phyloP scores from a whole-genome alignment of 2,888 invertebrate genomes.

The Tipula helvola region DNA sequence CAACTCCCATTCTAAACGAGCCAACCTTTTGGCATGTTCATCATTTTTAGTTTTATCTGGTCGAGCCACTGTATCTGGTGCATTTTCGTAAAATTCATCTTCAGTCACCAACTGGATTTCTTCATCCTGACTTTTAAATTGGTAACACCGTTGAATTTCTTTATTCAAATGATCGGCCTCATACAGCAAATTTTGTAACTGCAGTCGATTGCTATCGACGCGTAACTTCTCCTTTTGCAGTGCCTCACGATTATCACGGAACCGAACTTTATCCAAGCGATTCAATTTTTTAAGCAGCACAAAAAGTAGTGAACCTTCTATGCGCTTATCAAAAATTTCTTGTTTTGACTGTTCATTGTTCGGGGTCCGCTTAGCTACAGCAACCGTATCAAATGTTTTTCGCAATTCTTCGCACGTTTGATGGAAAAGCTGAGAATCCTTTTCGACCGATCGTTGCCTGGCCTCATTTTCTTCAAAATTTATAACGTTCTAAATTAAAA shows the following conservation, averaged over 20 bases:
- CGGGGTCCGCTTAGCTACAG: slow-evolving; percentile 46
- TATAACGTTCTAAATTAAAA: slow-evolving; percentile 45
- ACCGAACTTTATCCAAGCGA: slow-evolving; percentile 77
- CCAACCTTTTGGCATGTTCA: slow-evolving; percentile 68
- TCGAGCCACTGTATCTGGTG: slow-evolving; percentile 55
- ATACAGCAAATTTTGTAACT: slow-evolving; percentile 85
- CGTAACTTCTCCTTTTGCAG: slow-evolving; percentile 72
- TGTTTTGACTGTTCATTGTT: slow-evolving; percentile 37
- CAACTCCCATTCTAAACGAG: slow-evolving; percentile 84
- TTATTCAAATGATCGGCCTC: slow-evolving; percentile 88
- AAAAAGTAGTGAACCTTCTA: slow-evolving; percentile 62
- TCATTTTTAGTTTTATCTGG: slow-evolving; percentile 50
- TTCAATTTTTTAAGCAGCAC: slow-evolving; percentile 83
- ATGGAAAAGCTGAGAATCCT: slow-evolving; percentile 54
- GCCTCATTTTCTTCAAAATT: slow-evolving; percentile 66
- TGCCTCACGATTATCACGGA: slow-evolving; percentile 68
- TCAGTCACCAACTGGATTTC: slow-evolving; percentile 76
- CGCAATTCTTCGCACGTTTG: slow-evolving; percentile 59
- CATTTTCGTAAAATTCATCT: slow-evolving; percentile 71
- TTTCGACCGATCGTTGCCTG: slow-evolving; percentile 46
- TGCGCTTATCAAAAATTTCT: slow-evolving; percentile 52
- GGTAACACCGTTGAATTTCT: slow-evolving; percentile 88
- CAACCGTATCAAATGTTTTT: slow-evolving; percentile 53
- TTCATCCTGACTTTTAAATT: slow-evolving; percentile 92
- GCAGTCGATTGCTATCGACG: slow-evolving; percentile 80